Conservation (phyloP, 2,113 vertebrate genomes). For the Cyprinodon brontotheroides region DNA sequence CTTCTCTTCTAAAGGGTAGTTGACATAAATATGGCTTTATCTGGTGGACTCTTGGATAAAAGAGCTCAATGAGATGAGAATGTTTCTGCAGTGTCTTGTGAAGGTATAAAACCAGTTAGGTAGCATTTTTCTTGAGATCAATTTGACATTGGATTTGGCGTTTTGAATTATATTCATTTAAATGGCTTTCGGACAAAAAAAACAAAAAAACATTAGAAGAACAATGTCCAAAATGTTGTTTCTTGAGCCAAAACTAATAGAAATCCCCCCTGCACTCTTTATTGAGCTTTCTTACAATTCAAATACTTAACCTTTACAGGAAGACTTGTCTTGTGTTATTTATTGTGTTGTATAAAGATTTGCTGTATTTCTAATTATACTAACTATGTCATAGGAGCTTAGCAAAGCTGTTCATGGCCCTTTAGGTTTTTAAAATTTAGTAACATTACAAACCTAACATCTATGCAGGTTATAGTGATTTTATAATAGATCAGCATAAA, state of each 20-base stretch:
- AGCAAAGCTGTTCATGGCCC: too few species aligned
- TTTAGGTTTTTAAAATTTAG: too few species aligned
- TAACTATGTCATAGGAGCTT: too few species aligned
- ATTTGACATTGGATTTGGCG: neutral
- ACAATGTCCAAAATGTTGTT: too few species aligned
- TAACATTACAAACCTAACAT: too few species aligned
- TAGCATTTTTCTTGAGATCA: neutral
- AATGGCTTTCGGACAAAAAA: neutral
- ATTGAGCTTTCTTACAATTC: neutral
- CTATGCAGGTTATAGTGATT: too few species aligned
- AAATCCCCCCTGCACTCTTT: neutral
- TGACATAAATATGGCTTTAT: neutral
- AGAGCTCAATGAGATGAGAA: neutral
- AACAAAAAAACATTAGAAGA: too few species aligned
- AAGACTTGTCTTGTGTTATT: neutral
- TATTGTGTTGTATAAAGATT: too few species aligned
- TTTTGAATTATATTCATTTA: neutral
- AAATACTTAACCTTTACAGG: too few species aligned
- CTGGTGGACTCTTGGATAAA: neutral
- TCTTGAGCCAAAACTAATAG: too few species aligned
- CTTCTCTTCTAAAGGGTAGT: neutral
- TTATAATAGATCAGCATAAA: too few species aligned
- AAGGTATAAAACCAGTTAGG: neutral
- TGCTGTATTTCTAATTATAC: too few species aligned
- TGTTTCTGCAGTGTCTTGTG: neutral